phyloP scores from a whole-genome alignment of 2,888 invertebrate species.

The Euplagia quadripunctaria region DNA sequence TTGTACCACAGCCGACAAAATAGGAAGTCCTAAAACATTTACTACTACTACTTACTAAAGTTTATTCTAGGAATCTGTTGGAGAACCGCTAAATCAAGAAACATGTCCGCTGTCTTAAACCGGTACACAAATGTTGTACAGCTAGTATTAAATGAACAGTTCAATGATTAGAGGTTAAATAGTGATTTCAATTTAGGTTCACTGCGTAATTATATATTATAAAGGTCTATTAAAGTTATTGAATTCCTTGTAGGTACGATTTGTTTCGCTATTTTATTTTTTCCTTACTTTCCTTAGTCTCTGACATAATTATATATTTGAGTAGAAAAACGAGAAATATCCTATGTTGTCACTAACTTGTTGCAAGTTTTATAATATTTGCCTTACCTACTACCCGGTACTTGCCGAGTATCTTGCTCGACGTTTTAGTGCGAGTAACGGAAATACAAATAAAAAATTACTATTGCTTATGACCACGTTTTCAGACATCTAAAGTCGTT shows the following conservation, averaged over 20 bases:
- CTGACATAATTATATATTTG: neutral
- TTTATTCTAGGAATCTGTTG: neutral
- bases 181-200: slow-evolving; percentile 60
- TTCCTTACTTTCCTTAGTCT: neutral
- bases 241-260: neutral
- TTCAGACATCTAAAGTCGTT: too few species aligned
- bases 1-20: neutral
- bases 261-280: neutral
- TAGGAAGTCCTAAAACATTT: neutral
- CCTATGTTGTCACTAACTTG: neutral
- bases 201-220: slow-evolving; percentile 26
- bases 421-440: too few species aligned
- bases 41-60: neutral
- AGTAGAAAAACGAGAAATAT: neutral
- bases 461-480: too few species aligned
- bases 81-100: slow-evolving; percentile 6
- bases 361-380: neutral
- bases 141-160: slow-evolving; percentile 62
- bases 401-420: too few species aligned
- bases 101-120: slow-evolving; percentile 31
- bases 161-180: slow-evolving; percentile 62
- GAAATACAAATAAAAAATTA: too few species aligned
- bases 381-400: neutral
- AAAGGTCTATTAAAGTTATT: slow-evolving; percentile 2
- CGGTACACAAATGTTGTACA: slow-evolving; percentile 40